A percentile compares a stretch with the other conserved stretches of the same genome.
Evolutionary conservation across 2,113 vertebrate genomes (phyloP).

Genomic region (Aspiorhynchus laticeps): DNA sequence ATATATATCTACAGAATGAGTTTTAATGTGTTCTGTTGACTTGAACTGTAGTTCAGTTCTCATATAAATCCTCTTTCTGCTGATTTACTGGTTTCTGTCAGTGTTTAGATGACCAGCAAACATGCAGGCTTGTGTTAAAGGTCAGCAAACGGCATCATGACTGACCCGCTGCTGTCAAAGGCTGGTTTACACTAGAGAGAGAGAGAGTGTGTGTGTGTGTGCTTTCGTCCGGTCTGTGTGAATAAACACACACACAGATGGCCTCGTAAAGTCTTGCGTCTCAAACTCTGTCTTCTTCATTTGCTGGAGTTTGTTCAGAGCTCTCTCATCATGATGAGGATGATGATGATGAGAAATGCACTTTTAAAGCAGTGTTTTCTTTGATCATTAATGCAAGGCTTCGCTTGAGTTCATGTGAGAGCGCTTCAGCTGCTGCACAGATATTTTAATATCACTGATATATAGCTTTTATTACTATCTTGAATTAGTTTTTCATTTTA

Average conservation of each 20-base stretch:
- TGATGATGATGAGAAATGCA: not conserved
- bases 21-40: not conserved
- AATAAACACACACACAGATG: conserved; percentile 53
- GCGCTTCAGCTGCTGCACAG: no score
- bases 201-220: not conserved
- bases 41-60: not conserved
- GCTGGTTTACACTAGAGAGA: not conserved
- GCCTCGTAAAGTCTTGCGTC: not conserved
- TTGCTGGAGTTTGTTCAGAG: conserved; percentile 9
- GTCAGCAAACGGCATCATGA: not conserved
- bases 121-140: not conserved
- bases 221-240: conserved; percentile 42
- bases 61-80: not conserved
- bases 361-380: not conserved
- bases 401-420: no score
- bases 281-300: not conserved
- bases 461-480: no score
- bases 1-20: not conserved
- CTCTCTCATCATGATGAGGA: not conserved
- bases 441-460: no score
- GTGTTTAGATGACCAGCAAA: conserved; percentile 21
- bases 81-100: not conserved
- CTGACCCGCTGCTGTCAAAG: not conserved
- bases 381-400: no score
- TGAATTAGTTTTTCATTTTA: no score